These are phyloP conservation scores for Stegophylla sp. DNA, from an alignment of 2,888 invertebrate species.

Conservation along the genomic window DNA sequence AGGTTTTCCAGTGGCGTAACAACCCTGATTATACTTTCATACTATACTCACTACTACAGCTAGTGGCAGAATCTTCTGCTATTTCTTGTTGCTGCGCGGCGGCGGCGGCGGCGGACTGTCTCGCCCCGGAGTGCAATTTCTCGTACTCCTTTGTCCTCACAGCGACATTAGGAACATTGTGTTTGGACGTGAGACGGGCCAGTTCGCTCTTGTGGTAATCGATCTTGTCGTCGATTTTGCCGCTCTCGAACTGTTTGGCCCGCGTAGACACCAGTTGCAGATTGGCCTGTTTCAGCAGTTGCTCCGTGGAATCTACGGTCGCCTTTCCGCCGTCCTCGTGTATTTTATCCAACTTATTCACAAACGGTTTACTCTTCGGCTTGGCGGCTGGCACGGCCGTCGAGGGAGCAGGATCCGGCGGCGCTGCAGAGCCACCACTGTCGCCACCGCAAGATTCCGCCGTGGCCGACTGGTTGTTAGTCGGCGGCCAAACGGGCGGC, in stretches of 20 bases:
- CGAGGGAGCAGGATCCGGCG: constrained; percentile 68
- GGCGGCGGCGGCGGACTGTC: constrained; percentile 30
- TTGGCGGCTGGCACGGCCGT: constrained; percentile 66
- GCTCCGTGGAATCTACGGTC: constrained; percentile 30
- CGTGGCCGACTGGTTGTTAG: too few relatives aligned
- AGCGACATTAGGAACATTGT: constrained; percentile 78
- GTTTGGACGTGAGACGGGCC: constrained; percentile 72
- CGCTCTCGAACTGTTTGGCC: constrained; percentile 77
- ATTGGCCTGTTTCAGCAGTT: constrained; percentile 32
- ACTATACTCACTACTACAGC: constrained; percentile 34
- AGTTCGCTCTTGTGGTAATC: constrained; percentile 73
- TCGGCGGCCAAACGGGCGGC: constrained; percentile 74
- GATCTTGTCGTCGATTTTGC: constrained; percentile 71
- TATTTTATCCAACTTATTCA: constrained; percentile 72
- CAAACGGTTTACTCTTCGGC: constrained; percentile 65
- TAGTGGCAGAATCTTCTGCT: constrained; percentile 12
- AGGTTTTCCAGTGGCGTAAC: too few relatives aligned
- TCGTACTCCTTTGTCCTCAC: constrained; percentile 77
- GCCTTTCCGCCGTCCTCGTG: constrained; percentile 70
- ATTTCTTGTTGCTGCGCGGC: background rate
- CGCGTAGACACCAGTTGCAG: constrained; percentile 77
- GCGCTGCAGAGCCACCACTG: too few relatives aligned
- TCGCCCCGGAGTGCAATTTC: constrained; percentile 63
- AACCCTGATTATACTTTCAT: too few relatives aligned
- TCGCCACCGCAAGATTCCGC: background rate